A percentile compares a stretch with the other conserved stretches of the same genome.
These are phyloP conservation scores for Ophiothrix spiculata DNA, from an alignment of 35 echinoderm and acorn worm species.

Conservation along the genomic window DNA sequence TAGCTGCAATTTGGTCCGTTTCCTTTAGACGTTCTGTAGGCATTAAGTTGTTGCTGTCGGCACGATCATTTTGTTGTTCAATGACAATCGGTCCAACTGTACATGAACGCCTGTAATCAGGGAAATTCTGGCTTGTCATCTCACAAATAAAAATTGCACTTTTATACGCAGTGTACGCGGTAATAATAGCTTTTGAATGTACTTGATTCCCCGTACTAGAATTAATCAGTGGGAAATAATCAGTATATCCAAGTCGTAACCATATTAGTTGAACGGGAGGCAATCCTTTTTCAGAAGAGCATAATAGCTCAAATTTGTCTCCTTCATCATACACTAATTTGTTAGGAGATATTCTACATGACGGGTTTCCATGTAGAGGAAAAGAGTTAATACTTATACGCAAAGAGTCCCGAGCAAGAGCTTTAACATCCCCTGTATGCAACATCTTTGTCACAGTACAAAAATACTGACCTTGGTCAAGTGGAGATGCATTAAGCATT, in stretches of 20 bases:
- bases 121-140: neutral
- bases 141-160: neutral
- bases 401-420: neutral
- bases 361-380: neutral
- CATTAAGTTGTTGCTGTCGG: neutral
- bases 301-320: neutral
- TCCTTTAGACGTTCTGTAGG: neutral
- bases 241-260: neutral
- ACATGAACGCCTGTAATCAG: neutral
- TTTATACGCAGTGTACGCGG: neutral
- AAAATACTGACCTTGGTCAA: neutral
- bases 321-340: neutral
- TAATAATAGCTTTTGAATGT: neutral
- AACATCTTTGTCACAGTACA: neutral
- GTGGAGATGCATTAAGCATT: neutral
- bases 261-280: neutral
- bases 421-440: neutral
- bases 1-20: neutral
- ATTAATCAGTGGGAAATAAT: neutral
- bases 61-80: too few relatives aligned
- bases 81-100: neutral
- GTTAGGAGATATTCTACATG: neutral
- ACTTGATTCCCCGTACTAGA: neutral
- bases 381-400: neutral
- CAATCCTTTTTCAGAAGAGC: neutral